Evolutionary conservation across 2,797 vertebrate genomes (phyloP), one percentile per base, ranked within the genome.

Genomic region (Rhinogobio ventralis): DNA sequence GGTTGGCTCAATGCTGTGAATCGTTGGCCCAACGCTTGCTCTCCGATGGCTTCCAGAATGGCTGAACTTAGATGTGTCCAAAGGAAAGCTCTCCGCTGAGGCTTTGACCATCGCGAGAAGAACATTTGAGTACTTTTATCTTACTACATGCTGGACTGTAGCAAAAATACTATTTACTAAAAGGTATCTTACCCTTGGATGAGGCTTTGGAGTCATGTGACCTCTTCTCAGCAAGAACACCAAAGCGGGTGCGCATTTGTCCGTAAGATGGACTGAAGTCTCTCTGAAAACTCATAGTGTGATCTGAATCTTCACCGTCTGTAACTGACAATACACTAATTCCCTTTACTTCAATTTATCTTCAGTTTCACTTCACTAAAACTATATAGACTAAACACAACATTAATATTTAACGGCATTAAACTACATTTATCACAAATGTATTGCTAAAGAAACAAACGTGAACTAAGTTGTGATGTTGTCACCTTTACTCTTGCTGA

Each of bases 401-500:
- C 53, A 25, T 13, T 14, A 76, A 17, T 76, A 57, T 33, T 33
- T 23, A 53, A 53, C 33, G 17, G 23, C 13, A 10, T 76, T 60
- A 60, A 60, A 60, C 53, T 7, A 19, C 4, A 42, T 39, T 76
- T 39, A 42, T 17, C 14, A 19, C 14, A 25, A 3, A 62, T 39
- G 5, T 14, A n/a, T 69, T 19, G 13, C 13, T 55, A 30, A 45
- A 62, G 73, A 39, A 81, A 28, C 25, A 45, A 46, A 28, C 28
- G n/a, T 81, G 25, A 74, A 55, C 33, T 39, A 45, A 15, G 11
- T 71, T 11, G 39, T 51, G 20, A 46, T 30, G 30, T 19, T 76
- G 45, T 62, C 66, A 95, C 94, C 91, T 93, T 90, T 93, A 78
- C 83, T 93, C 33, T 85, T 93, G 81, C 91, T 93, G 74, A 76